Conservation (phyloP, 1,140 invertebrate species). For the Aculops lycopersici region DNA sequence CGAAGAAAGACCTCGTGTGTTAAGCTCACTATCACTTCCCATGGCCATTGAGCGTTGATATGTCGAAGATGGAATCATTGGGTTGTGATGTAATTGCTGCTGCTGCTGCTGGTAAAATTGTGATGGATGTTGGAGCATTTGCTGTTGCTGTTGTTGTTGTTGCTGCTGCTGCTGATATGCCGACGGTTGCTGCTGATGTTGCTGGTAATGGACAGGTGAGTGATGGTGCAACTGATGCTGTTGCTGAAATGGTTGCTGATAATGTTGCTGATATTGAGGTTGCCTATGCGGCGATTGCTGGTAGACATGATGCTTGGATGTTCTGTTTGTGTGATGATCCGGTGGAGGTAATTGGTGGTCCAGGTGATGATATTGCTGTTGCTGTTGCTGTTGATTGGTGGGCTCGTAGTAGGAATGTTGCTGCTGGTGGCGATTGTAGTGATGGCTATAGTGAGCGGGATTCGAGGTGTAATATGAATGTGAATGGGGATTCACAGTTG, state of each 20-base stretch:
- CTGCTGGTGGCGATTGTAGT: too few relatives aligned
- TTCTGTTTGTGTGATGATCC: slow-evolving; percentile 67
- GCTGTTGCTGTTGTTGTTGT: not conserved
- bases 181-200: not conserved
- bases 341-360: slow-evolving; percentile 16
- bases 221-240: not conserved
- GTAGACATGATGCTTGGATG: slow-evolving; percentile 21
- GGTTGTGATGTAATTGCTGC: not conserved
- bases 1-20: too few relatives aligned
- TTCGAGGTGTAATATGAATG: too few relatives aligned
- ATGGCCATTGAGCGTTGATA: not conserved
- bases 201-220: not conserved
- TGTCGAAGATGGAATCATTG: not conserved
- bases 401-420: not conserved
- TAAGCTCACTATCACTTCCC: not conserved
- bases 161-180: not conserved
- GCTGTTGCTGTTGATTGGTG: slow-evolving; percentile 5
- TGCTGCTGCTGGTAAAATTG: not conserved
- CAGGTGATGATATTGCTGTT: slow-evolving; percentile 5
- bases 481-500: too few relatives aligned
- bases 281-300: not conserved
- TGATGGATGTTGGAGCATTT: not conserved
- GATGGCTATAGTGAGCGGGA: too few relatives aligned
- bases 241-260: not conserved
- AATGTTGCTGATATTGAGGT: not conserved